Conservation (phyloP, 2,797 vertebrate species). For the Falco rusticolus region DNA sequence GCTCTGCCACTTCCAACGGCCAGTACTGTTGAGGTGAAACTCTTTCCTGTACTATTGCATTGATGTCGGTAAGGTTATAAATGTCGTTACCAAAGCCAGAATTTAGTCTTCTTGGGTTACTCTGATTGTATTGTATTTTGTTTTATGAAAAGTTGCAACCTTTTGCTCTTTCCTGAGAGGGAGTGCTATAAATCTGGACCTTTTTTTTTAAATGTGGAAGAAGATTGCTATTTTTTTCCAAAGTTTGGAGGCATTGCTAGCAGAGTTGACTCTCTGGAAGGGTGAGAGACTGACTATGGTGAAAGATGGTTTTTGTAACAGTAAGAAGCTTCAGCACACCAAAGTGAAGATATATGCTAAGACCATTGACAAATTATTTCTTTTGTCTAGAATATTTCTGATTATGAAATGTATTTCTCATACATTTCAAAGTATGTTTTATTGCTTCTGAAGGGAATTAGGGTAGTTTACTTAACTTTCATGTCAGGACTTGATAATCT, state of each 20-base stretch:
- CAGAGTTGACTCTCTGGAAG: not conserved
- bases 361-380: not conserved
- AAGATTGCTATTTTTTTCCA: not conserved
- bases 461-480: not conserved
- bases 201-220: not conserved
- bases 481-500: not conserved
- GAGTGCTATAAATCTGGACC: not conserved
- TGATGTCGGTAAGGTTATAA: not conserved
- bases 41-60: not conserved
- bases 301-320: not conserved
- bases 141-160: not conserved
- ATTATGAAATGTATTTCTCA: not conserved
- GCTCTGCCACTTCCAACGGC: not conserved
- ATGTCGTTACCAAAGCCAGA: not conserved
- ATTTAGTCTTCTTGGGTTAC: not conserved
- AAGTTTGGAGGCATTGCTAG: not conserved
- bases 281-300: not conserved
- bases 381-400: not conserved
- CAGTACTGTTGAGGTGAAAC: not conserved
- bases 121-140: not conserved
- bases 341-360: not conserved
- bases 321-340: not conserved
- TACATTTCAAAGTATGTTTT: not conserved
- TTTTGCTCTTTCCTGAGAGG: not conserved
- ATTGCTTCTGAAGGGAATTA: not conserved